A percentile compares a stretch with the other conserved stretches of the same genome.
Evolutionary conservation across 2,888 invertebrate genomes (phyloP).

Genomic region (Malachius bipustulatus): DNA sequence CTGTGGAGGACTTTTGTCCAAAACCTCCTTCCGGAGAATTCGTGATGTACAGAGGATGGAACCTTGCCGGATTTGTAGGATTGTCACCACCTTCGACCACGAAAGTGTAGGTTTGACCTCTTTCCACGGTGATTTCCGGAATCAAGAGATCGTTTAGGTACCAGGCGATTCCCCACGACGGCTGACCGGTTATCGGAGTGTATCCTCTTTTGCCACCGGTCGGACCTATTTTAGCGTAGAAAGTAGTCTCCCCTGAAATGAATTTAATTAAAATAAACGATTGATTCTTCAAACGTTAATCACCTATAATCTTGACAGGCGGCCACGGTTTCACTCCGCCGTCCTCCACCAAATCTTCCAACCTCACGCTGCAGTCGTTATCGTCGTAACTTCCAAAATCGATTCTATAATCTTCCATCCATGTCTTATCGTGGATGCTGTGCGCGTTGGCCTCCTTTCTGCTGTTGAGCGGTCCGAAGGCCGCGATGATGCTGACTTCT

Average conservation of each 20-base stretch:
- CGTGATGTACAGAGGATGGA: conserved; percentile 87
- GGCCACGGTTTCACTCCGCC: conserved; percentile 57
- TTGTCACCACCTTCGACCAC: conserved; percentile 77
- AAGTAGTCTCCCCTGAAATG: conserved; percentile 42
- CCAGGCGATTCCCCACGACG: conserved; percentile 87
- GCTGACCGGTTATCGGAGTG: conserved; percentile 64
- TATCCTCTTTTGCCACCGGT: conserved; percentile 74
- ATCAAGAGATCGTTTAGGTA: conserved; percentile 84
- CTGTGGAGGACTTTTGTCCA: conserved; percentile 60
- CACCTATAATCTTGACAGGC: conserved; percentile 46
- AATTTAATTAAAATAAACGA: conserved; percentile 4
- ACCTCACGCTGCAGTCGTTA: conserved; percentile 57
- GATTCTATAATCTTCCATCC: conserved; percentile 61
- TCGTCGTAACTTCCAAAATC: conserved; percentile 64
- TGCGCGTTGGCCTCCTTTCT: conserved; percentile 77
- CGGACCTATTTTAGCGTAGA: conserved; percentile 72
- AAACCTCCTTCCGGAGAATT: conserved; percentile 77
- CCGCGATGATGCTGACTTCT: conserved; percentile 69
- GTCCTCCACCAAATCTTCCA: conserved; percentile 49
- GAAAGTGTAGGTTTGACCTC: conserved; percentile 79
- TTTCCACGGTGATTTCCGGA: conserved; percentile 78
- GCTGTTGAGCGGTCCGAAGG: conserved; percentile 73
- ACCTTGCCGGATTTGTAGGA: conserved; percentile 66
- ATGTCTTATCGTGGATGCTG: conserved; percentile 57
- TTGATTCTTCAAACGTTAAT: conserved; percentile 7